Percentiles rank a stretch among this genome's conserved stretches.
Evolutionary conservation across 37 sponge, comb jelly and placozoan species (phyloP).

Genomic region (Bolinopsis microptera): DNA sequence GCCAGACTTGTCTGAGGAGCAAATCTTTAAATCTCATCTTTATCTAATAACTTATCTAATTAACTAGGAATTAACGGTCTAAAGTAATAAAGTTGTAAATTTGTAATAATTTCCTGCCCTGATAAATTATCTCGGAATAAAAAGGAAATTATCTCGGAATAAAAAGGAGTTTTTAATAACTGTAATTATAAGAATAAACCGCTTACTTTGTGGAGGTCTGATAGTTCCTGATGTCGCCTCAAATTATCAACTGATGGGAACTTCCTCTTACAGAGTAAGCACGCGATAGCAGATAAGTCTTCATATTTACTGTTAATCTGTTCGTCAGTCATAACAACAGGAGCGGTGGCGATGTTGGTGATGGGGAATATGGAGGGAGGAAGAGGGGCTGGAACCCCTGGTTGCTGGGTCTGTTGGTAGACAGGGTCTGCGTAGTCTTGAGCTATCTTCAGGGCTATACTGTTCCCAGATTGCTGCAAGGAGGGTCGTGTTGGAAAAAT

Average conservation of each 20-base stretch:
- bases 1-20: conserved; percentile 38
- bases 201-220: conserved; percentile 88
- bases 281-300: conserved; percentile 86
- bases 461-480: conserved; percentile 35
- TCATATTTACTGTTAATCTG: conserved; percentile 70
- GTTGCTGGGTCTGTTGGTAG: conserved; percentile 33
- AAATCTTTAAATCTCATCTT: too few species aligned
- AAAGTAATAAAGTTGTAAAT: too few species aligned
- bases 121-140: too few species aligned
- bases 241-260: conserved; percentile 80
- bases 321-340: conserved; percentile 2
- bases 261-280: conserved; percentile 96
- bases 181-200: too few species aligned
- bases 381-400: background rate
- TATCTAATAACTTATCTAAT: too few species aligned
- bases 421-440: conserved; percentile 59
- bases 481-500: background rate
- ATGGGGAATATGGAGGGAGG: conserved; percentile 64
- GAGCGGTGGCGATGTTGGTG: conserved; percentile 66
- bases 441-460: conserved; percentile 53
- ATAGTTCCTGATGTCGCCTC: conserved; percentile 86
- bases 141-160: too few species aligned
- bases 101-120: too few species aligned
- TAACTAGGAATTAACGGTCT: too few species aligned
- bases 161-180: too few species aligned